Evolutionary conservation across 2,113 vertebrate genomes (phyloP), one percentile per base, ranked within the genome.

Genomic region (Corythornis cristatus): DNA sequence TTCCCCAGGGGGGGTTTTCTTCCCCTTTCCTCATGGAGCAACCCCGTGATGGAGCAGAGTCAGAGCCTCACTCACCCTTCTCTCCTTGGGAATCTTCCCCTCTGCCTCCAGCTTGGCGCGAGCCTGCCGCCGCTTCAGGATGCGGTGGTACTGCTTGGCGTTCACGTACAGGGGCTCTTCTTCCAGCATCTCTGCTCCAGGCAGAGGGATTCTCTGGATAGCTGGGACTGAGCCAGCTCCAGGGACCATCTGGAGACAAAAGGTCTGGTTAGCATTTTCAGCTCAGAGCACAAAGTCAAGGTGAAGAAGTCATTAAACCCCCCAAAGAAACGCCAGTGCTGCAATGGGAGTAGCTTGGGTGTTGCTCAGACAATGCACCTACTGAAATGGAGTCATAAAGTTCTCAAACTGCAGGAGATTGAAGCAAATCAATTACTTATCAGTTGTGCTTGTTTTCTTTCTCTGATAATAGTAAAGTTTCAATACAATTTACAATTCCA

Each of bases 91-190:
- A 82, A 99, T 99, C 89, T 99, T 99, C 26, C 99, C 99, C 97
- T 99, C 99, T 5, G 99, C 99, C 87, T 99, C 99, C 86, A 99
- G 98, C 87, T 99, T 99, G 45, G 99, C 99, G 15, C 99, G 97
- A 29, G 99, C 99, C 95, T 99, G 99, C 42, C 99, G 97, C 91
- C 99, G 98, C 96, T 99, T 99, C 20, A 99, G 96, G 97, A 99
- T 99, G 17, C 99, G 98, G 93, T 99, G 99, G 96, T 99, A 99
- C 97, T 99, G 99, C 93, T 99, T 99, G 90, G 99, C 99, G 9
- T 99, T 99, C 71, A 99, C 99, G 8, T 99, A 99, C 8, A 99
- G 98, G 31, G 99, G 99, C 93, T 99, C 99, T 89, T 99, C 99
- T 22, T 99, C 99, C 4, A 99, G 98, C 99, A 99, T 99, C 92